Conservation (phyloP, 2,797 vertebrate genomes). For the Hypotaenidia okinawae region DNA sequence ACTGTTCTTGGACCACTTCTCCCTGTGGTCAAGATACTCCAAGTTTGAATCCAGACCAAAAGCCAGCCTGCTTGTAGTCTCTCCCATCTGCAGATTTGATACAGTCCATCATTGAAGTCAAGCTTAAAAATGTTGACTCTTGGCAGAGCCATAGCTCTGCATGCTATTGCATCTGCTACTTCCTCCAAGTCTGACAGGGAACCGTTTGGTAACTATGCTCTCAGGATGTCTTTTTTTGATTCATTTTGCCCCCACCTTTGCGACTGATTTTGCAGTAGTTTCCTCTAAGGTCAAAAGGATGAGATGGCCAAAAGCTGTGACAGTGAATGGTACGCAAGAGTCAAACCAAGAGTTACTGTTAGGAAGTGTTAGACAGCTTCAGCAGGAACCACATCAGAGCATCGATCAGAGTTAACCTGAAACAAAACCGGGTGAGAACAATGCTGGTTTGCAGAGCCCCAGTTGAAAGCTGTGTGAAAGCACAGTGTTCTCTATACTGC, state of each 20-base stretch:
- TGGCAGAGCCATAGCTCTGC: constrained; percentile 4
- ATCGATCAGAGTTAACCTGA: constrained; percentile 20
- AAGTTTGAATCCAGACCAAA: constrained; percentile 23
- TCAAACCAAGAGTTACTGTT: not conserved
- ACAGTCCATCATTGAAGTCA: constrained; percentile 12
- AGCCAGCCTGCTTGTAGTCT: not conserved
- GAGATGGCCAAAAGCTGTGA: not conserved
- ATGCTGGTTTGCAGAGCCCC: not conserved
- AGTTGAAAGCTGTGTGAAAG: constrained; percentile 23
- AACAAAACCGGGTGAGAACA: constrained; percentile 14
- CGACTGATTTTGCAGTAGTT: not conserved
- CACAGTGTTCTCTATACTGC: constrained; percentile 11
- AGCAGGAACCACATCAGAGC: not conserved
- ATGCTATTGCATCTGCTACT: constrained; percentile 44
- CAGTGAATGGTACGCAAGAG: not conserved
- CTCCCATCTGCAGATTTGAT: constrained; percentile 7
- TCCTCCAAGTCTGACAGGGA: constrained; percentile 29
- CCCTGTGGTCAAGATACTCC: not conserved
- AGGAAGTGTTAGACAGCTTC: not conserved
- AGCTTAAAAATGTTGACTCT: constrained; percentile 10
- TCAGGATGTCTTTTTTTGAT: not conserved
- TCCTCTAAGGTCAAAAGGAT: not conserved
- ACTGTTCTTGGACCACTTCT: not conserved
- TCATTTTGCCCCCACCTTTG: constrained; percentile 9
- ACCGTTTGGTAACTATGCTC: not conserved